Percentiles rank a stretch among this genome's conserved stretches.
These are phyloP conservation scores for Epistrophella euchroma DNA, from an alignment of 2,888 invertebrate genomes.

Conservation along the genomic window DNA sequence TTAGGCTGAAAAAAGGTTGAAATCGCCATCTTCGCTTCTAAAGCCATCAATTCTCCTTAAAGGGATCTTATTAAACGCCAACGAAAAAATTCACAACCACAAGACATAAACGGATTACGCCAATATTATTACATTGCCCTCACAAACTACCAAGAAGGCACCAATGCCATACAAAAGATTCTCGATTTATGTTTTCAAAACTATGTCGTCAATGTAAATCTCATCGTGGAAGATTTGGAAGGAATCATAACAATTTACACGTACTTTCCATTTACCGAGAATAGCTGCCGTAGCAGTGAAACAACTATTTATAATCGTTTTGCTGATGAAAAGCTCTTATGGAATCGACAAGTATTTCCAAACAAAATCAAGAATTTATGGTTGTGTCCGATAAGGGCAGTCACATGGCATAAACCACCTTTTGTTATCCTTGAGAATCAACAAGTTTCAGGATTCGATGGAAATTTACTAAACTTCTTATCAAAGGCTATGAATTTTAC, in stretches of 20 bases:
- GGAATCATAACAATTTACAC: neutral
- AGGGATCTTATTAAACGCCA: neutral
- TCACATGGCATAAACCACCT: constrained; percentile 11
- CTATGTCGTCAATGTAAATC: constrained; percentile 8
- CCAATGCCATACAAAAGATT: neutral
- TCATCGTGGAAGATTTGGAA: neutral
- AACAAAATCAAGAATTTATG: constrained; percentile 1
- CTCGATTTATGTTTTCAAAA: constrained; percentile 1
- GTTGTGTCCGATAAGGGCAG: neutral
- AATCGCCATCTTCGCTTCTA: no score
- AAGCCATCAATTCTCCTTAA: neutral
- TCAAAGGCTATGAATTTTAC: constrained; percentile 18
- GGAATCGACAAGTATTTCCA: constrained; percentile 6
- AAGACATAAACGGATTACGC: neutral
- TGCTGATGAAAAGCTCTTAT: neutral
- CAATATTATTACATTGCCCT: constrained; percentile 3
- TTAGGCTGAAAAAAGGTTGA: neutral
- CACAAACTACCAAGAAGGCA: neutral
- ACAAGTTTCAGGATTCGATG: constrained; percentile 16
- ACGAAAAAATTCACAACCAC: neutral
- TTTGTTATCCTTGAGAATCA: constrained; percentile 6
- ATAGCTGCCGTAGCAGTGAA: neutral
- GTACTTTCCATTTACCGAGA: constrained; percentile 11
- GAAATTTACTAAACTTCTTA: constrained; percentile 6
- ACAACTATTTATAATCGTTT: constrained; percentile 3